Conservation (phyloP, 2,888 invertebrate species). For the Parapristionchus giblindavisi region DNA sequence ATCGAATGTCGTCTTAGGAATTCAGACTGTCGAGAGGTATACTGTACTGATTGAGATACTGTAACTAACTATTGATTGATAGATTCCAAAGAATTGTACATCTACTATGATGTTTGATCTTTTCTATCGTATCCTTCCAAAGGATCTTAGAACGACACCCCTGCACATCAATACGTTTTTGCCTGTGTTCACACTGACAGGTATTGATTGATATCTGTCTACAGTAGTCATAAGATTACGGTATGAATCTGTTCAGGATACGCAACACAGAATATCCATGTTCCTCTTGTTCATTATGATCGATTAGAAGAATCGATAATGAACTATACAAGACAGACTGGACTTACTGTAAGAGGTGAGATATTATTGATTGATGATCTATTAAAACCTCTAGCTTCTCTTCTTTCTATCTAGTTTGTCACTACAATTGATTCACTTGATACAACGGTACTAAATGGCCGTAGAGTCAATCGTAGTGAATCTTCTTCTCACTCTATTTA, state of each 20-base stretch:
- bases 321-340: conserved; percentile 45
- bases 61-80: not conserved
- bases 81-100: conserved; percentile 56
- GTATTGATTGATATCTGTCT: conserved; percentile 20
- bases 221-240: not conserved
- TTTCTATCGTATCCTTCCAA: conserved; percentile 67
- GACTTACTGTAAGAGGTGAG: conserved; percentile 49
- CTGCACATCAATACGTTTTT: conserved; percentile 64
- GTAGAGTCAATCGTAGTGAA: no score
- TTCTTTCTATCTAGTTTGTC: no score
- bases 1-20: conserved; percentile 34
- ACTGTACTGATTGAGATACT: not conserved
- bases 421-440: no score
- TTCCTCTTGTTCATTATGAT: conserved; percentile 50
- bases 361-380: not conserved
- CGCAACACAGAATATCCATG: conserved; percentile 51
- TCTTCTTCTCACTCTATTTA: no score
- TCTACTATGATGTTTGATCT: conserved; percentile 65
- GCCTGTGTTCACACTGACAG: conserved; percentile 63
- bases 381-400: no score
- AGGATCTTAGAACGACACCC: conserved; percentile 47
- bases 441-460: no score
- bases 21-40: conserved; percentile 16
- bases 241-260: conserved; percentile 40
- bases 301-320: conserved; percentile 47